Base-by-base conservation (phyloP, 2,888 invertebrate genomes). In the Drosophila yooni region DNA sequence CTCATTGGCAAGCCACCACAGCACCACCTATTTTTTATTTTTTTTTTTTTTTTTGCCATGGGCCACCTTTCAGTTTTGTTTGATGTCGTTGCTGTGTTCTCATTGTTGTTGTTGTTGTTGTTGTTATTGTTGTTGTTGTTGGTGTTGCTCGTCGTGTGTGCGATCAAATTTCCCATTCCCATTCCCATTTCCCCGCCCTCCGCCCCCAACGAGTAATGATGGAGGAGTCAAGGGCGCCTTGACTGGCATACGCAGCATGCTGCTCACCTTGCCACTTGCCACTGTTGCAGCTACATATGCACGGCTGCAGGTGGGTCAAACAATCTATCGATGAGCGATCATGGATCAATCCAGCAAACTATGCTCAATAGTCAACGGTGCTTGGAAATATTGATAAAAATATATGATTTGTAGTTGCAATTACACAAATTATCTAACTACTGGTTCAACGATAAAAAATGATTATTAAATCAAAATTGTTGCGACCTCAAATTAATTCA, bases 51-150 rank as follows among this genome's bases (percentile, higher is more conserved):
- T 64, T 65, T 48, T 34, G 61, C 61, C 63, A 48, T 61, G 53
- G 66, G 71, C 62, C 77, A 64, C 69, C 76, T 70, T 76, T 82
- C 70, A 83, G 83, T 81, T 81, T 76, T 81, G 75, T 86, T 83
- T 83, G 87, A 86, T 82, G 76, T 79, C 38, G 85, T 60, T 64
- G 68, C 68, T 50, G 68, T 50, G 67, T 50, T 64, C 50, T 46
- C 54, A 36, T 58, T 58, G 33, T 40, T 29, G 48, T 34, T 72
- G 60, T n/a, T n/a, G n/a, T n/a, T 34, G 43, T 33, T 72, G 60
- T 54, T 66, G 65, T 43, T 66, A 53, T 69, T 65, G 70, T 27
- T 54, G 58, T 21, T 60, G 46, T 40, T 57, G 77, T 51, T 57
- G 58, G 18, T 50, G 59, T 50, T 54, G 33, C 40, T 65, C 50